phyloP scores from a whole-genome alignment of 1,140 invertebrate species.

The Harlomillsia oculata region DNA sequence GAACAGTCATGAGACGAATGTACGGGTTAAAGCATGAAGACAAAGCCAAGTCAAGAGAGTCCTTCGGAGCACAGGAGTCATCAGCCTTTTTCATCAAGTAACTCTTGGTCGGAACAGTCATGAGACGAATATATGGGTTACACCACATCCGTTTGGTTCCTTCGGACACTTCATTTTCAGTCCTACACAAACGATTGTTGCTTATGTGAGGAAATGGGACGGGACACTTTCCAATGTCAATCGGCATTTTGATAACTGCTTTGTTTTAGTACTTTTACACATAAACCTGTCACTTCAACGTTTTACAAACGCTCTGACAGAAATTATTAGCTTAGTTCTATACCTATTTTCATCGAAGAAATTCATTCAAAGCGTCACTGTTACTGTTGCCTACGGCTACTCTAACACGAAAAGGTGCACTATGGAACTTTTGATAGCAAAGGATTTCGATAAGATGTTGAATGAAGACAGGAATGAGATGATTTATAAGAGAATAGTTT shows the following conservation, averaged over 20 bases:
- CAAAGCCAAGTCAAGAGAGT: slow-evolving; percentile 22
- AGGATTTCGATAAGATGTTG: no score
- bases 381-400: no score
- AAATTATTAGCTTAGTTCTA: no score
- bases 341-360: no score
- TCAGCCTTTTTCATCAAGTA: slow-evolving; percentile 25
- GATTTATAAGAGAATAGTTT: no score
- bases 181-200: slow-evolving; percentile 20
- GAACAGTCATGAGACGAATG: slow-evolving; percentile 24
- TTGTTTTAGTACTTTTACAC: no score
- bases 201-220: slow-evolving; percentile 25
- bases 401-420: no score
- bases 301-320: no score
- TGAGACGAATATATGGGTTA: slow-evolving; percentile 29
- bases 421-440: no score
- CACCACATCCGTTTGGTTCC: slow-evolving; percentile 27
- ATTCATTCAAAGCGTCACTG: no score
- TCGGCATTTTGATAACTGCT: slow-evolving; percentile 25
- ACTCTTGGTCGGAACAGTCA: slow-evolving; percentile 28
- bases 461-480: no score
- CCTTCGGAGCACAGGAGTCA: slow-evolving; percentile 29
- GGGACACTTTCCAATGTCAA: slow-evolving; percentile 25
- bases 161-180: slow-evolving; percentile 16
- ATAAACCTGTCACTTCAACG: no score
- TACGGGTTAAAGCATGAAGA: slow-evolving; percentile 33